Evolutionary conservation across 2,888 invertebrate species (phyloP), one percentile per base, ranked within the genome.

Genomic region (Drosophila paucipuncta): DNA sequence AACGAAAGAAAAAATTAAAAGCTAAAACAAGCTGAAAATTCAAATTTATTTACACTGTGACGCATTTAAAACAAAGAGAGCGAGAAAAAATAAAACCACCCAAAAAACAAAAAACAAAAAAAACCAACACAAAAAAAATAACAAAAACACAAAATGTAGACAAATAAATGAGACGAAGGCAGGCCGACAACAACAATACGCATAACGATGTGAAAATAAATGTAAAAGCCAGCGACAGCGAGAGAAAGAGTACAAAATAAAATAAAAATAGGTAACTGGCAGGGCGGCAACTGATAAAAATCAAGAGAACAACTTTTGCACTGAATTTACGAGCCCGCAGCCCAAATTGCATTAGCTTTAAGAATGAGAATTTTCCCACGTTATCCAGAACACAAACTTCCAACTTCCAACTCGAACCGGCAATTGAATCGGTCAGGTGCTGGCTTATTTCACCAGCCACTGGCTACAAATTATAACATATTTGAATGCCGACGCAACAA

Each of bases 21-120:
- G 84, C 80, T 84, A 87, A 86, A 89, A 87, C 91, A 89, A 88
- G 91, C 91, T 91, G 88, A 91, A 91, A 89, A 88, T 85, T 91
- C 90, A 83, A 89, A 91, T 88, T 87, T 88, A 91, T 88, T 88
- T 88, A 91, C 88, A 88, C 88, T 85, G 91, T 88, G 91, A 85
- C 89, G 91, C 90, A 91, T 90, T 88, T 81, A 83, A 88, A 85
- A 78, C 85, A 89, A 86, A 90, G 89, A 82, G 89, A 88, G 90
- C 83, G 71, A 63, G 68, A 63, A 65, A 68, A 70, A 72, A 72
- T 63, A 67, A 80, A 79, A 66, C 54, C 41, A 71, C 43, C 52
- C 58, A 65, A 43, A 63, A 69, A 62, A 55, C 22, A 74, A 53
- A 58, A 22, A 61, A 54, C 5, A 18, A 58, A 47, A 25, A 58